These are phyloP conservation scores for Dolichopus griseipennis DNA, from an alignment of 2,888 invertebrate species.

Conservation along the genomic window DNA sequence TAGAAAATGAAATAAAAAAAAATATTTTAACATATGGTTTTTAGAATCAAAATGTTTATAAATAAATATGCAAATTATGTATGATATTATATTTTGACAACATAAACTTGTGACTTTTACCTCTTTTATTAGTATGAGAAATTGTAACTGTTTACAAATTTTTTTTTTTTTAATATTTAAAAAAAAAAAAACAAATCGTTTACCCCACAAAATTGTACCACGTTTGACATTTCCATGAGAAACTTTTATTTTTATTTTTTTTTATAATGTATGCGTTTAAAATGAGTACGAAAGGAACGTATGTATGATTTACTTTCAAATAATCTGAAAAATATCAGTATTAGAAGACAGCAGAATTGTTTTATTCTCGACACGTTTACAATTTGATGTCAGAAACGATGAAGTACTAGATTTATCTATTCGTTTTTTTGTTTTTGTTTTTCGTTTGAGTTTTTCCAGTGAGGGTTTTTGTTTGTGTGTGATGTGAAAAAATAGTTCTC, in stretches of 20 bases:
- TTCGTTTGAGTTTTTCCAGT: neutral
- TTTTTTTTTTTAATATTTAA: too few species aligned
- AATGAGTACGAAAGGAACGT: too few species aligned
- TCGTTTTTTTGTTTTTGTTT: neutral
- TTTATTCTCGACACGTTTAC: neutral
- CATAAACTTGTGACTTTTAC: neutral
- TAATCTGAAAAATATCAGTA: neutral
- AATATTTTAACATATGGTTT: too few species aligned
- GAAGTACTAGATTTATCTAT: neutral
- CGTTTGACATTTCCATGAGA: too few species aligned
- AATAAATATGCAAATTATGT: constrained; percentile 3
- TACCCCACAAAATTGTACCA: too few species aligned
- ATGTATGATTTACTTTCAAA: neutral
- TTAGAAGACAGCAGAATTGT: neutral
- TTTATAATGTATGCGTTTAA: too few species aligned
- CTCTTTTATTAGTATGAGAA: neutral
- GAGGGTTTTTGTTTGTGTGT: too few species aligned
- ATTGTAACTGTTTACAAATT: too few species aligned
- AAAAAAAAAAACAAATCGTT: too few species aligned
- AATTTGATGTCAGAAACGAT: neutral
- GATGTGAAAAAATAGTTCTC: too few species aligned
- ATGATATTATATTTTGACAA: neutral
- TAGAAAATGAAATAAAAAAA: too few species aligned
- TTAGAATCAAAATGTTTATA: neutral
- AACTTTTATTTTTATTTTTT: too few species aligned